Percentiles rank a stretch among this genome's conserved stretches.
Evolutionary conservation across 2,113 vertebrate species (phyloP).

Genomic region (Erpornis zantholeuca): DNA sequence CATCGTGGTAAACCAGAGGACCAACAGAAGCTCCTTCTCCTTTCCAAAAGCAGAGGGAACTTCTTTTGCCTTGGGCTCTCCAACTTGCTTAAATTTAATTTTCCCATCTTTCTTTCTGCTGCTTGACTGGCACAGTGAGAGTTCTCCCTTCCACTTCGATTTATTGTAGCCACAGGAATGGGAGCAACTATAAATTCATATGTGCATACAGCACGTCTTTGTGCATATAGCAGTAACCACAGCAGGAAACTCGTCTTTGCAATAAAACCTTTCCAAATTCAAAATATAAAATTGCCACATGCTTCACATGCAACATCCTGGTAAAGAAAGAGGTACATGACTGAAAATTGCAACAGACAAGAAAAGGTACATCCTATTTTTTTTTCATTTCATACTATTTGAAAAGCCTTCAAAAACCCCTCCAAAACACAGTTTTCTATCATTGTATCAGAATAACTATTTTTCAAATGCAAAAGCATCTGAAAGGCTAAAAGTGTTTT

Average conservation of each 20-base stretch:
- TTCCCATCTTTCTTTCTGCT: not conserved
- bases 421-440: not conserved
- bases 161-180: not conserved
- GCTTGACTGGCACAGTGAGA: not conserved
- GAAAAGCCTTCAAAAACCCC: not conserved
- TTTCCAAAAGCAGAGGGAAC: not conserved
- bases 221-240: not conserved
- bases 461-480: not conserved
- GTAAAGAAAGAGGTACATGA: not conserved
- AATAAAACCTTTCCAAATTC: not conserved
- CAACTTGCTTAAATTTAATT: not conserved
- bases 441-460: not conserved
- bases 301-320: not conserved
- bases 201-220: not conserved
- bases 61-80: not conserved
- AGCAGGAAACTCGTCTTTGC: not conserved
- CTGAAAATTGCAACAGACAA: not conserved
- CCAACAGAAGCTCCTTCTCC: not conserved
- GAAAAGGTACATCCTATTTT: accelerated
- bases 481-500: not conserved
- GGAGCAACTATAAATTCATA: not conserved
- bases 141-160: not conserved
- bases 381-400: not conserved
- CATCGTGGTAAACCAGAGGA: not conserved
- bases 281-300: not conserved